Percentiles rank a stretch among this genome's conserved stretches.
Conservation (phyloP, 2,888 invertebrate genomes). For the Xanthia togata region DNA sequence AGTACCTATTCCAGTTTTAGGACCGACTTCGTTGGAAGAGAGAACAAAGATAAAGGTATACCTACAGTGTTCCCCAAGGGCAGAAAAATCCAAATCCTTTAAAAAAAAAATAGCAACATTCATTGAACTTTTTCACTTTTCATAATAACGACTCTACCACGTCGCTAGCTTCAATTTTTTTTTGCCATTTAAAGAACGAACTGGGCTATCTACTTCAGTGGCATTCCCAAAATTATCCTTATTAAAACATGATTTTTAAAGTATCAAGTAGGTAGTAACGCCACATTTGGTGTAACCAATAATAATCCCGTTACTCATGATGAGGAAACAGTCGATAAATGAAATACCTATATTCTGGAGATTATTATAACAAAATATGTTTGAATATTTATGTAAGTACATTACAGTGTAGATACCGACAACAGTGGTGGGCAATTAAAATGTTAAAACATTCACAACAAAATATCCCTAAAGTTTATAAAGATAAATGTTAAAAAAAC, state of each 20-base stretch:
- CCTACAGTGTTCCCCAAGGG: neutral
- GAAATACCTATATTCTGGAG: slow-evolving; percentile 26
- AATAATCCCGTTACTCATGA: slow-evolving; percentile 20
- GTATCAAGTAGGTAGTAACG: slow-evolving; percentile 22
- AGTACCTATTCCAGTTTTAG: neutral
- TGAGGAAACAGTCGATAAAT: slow-evolving; percentile 45
- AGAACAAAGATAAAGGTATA: neutral
- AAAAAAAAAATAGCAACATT: no score
- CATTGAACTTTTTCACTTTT: neutral
- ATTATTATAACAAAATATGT: slow-evolving; percentile 19
- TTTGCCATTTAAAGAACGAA: neutral
- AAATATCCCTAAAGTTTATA: slow-evolving; percentile 23
- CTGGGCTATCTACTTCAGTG: neutral
- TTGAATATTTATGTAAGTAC: slow-evolving; percentile 1
- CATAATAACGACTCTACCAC: neutral
- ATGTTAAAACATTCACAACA: slow-evolving; percentile 14
- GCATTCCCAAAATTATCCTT: slow-evolving; percentile 14
- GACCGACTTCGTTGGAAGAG: neutral
- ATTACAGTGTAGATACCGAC: slow-evolving; percentile 28
- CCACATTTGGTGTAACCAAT: slow-evolving; percentile 39
- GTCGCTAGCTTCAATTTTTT: no score
- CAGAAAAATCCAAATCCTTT: neutral
- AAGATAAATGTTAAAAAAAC: slow-evolving; percentile 42
- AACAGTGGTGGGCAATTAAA: slow-evolving; percentile 36
- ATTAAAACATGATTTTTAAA: neutral